Base-by-base conservation (phyloP, 2,113 vertebrate species). In the Lates calcarifer region DNA sequence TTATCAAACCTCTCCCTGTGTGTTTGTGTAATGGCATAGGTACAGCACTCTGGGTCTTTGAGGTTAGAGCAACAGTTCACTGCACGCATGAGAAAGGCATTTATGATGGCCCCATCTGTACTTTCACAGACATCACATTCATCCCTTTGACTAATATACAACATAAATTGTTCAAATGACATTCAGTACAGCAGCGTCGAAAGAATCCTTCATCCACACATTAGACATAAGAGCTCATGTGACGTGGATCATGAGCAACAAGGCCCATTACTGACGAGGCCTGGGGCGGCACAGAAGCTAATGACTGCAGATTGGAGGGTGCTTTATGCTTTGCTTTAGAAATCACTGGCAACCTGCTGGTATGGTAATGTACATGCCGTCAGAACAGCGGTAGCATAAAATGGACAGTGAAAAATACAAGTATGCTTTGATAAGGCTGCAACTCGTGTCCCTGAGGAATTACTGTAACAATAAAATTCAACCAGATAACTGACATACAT, bases 191-290 rank as follows among this genome's bases (percentile, higher is more conserved):
- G 76, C 74, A 17, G 41, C 68, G 7, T 26, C 64, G 79, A 81
- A 87, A 88, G 74, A 85, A 86, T 82, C 68, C 79, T 75, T 91
- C 87, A 79, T 90, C 85, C 77, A 88, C 89, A 89, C 79, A 85
- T 90, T 79, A 90, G 78, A 89, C 87, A 89, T 82, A 89, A 90
- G 79, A 91, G 84, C 72, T 89, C 90, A 93, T 85, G 83, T 92
- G 89, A 90, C 56, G 82, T 55, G 63, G 85, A 80, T 89, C 87
- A 91, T 88, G 86, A 84, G 88, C 91, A 92, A 90, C 89, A 85
- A 91, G 87, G 83, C 77, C 90, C 86, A 89, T 89, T 92, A 91
- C 85, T 85, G 82, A 71, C 15, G 24, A 81, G 74, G 87, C 88
- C 91, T 12, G 74, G 72, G 84, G 88, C 88, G 84, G 83, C 75